Evolutionary conservation across 2,797 vertebrate genomes (phyloP).

Genomic region (Anas flavirostris): DNA sequence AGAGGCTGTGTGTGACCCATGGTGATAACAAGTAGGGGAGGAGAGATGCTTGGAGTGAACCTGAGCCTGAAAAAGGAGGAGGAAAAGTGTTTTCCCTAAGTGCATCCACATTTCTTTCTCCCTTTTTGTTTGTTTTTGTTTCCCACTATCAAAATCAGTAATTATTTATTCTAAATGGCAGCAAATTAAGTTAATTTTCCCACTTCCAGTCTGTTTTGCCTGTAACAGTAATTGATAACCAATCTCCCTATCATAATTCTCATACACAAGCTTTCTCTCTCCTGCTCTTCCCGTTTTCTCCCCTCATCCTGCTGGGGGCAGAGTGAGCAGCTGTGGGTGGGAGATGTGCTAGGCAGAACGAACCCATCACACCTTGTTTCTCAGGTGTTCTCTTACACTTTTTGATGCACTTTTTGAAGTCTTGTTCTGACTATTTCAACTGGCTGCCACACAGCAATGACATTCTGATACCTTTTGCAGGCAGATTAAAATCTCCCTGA

Average conservation of each 20-base stretch:
- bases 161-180: neutral
- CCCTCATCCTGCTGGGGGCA: neutral
- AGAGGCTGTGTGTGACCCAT: neutral
- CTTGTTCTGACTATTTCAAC: neutral
- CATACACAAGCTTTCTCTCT: neutral
- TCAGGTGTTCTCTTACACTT: neutral
- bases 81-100: neutral
- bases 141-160: neutral
- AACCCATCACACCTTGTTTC: neutral
- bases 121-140: neutral
- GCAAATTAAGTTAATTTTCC: neutral
- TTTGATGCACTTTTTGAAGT: neutral
- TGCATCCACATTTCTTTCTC: neutral
- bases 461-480: conserved; percentile 44
- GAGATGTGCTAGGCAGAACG: neutral
- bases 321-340: neutral
- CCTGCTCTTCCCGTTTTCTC: neutral
- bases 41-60: neutral
- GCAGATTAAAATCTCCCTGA: conserved; percentile 19
- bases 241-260: neutral
- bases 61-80: neutral
- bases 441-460: neutral
- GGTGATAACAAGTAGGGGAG: neutral
- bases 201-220: neutral
- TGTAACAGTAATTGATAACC: neutral